Conservation (phyloP, 2,888 invertebrate species). For the Teinopalpus imperialis region DNA sequence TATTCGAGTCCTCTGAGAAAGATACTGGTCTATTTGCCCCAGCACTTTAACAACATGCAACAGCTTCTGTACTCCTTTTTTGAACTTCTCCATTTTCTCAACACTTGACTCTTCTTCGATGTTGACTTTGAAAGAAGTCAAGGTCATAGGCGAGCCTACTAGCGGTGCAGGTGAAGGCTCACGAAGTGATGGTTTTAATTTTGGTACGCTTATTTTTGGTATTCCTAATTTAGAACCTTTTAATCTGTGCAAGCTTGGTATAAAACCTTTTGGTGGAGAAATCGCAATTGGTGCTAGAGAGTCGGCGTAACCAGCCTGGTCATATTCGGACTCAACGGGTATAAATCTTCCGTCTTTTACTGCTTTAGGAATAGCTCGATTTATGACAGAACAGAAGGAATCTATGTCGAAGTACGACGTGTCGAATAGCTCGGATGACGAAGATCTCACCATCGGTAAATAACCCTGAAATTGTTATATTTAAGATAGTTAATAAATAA, state of each 20-base stretch:
- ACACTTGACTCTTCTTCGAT: slow-evolving; percentile 59
- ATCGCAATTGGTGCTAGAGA: slow-evolving; percentile 48
- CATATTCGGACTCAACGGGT: slow-evolving; percentile 45
- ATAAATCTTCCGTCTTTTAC: slow-evolving; percentile 63
- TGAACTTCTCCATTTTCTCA: slow-evolving; percentile 66
- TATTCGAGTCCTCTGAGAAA: slow-evolving; percentile 67
- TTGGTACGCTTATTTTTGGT: slow-evolving; percentile 52
- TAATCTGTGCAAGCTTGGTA: slow-evolving; percentile 48
- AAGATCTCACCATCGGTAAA: slow-evolving; percentile 11
- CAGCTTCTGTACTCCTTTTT: slow-evolving; percentile 71
- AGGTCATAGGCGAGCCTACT: slow-evolving; percentile 47
- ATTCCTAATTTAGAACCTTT: slow-evolving; percentile 50
- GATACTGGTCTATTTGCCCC: slow-evolving; percentile 65
- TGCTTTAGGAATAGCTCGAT: slow-evolving; percentile 60
- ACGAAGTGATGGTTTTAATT: slow-evolving; percentile 31
- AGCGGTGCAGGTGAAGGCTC: slow-evolving; percentile 42
- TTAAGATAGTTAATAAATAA: too few relatives aligned
- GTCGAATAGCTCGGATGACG: slow-evolving; percentile 31
- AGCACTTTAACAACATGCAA: slow-evolving; percentile 67
- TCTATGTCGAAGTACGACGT: slow-evolving; percentile 44
- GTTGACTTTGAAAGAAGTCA: slow-evolving; percentile 41
- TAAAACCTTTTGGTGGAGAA: slow-evolving; percentile 57
- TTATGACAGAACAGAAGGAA: slow-evolving; percentile 64
- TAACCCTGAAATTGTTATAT: too few relatives aligned
- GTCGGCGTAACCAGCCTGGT: slow-evolving; percentile 54